phyloP scores from a whole-genome alignment of 2,113 vertebrate species.

The Microcebus ravelobensis region DNA sequence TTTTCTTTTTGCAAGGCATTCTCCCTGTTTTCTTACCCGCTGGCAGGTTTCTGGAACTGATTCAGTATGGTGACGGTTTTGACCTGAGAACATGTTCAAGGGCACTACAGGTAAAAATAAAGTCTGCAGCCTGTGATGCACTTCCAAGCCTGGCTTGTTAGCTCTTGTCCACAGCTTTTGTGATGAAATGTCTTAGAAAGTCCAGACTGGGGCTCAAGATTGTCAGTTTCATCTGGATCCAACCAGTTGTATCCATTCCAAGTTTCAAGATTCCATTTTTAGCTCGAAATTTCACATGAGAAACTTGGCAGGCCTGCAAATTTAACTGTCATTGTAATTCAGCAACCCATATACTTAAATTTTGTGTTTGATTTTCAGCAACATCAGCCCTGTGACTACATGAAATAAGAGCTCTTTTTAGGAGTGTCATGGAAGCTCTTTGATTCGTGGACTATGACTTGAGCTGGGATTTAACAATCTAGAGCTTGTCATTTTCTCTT shows the following conservation, averaged over 20 bases:
- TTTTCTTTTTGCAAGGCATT: background rate
- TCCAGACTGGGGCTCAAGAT: background rate
- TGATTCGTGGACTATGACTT: slow-evolving; percentile 17
- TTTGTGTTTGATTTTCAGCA: slow-evolving; percentile 23
- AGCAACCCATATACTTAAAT: slow-evolving; percentile 4
- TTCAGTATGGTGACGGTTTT: background rate
- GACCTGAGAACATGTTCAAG: background rate
- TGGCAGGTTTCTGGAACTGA: background rate
- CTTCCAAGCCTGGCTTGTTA: background rate
- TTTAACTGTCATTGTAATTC: slow-evolving; percentile 37
- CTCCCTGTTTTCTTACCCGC: background rate
- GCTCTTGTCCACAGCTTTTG: background rate
- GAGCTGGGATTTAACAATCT: slow-evolving; percentile 36
- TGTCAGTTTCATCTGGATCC: background rate
- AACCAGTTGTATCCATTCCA: background rate
- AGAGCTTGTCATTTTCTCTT: slow-evolving; percentile 61
- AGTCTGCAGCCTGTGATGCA: background rate
- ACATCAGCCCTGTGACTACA: background rate
- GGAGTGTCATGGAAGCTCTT: background rate
- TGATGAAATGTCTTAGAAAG: background rate
- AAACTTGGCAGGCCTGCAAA: background rate
- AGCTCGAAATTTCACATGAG: background rate
- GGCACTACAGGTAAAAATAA: slow-evolving; percentile 28
- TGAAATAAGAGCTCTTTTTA: slow-evolving; percentile 48
- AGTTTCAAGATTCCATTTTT: slow-evolving; percentile 23